Conservation (phyloP, 2,888 invertebrate species). For the Leptarthrus brevirostris region DNA sequence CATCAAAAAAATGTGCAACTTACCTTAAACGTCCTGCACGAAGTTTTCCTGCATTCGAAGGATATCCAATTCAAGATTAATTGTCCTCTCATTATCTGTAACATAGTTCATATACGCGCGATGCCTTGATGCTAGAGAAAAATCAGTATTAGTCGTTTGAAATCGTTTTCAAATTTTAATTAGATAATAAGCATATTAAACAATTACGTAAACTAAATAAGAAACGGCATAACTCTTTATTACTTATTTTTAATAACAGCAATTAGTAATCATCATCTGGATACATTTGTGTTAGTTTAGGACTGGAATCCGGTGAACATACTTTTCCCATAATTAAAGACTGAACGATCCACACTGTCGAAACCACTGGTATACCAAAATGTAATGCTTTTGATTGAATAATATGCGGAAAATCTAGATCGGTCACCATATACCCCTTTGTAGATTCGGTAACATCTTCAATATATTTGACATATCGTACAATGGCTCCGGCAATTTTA, state of each 20-base stretch:
- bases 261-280: conserved; percentile 30
- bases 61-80: too few relatives aligned
- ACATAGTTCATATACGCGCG: too few relatives aligned
- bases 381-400: conserved; percentile 69
- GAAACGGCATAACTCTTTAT: too few relatives aligned
- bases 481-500: conserved; percentile 70
- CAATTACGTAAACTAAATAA: too few relatives aligned
- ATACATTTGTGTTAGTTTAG: conserved; percentile 18
- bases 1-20: too few relatives aligned
- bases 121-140: too few relatives aligned
- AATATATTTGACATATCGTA: conserved; percentile 67
- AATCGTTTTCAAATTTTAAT: too few relatives aligned
- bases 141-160: too few relatives aligned
- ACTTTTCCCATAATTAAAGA: conserved; percentile 74
- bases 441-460: conserved; percentile 68
- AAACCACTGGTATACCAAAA: conserved; percentile 74
- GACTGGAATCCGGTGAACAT: conserved; percentile 65
- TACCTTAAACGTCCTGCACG: too few relatives aligned
- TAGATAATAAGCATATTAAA: too few relatives aligned
- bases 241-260: neutral
- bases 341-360: conserved; percentile 77
- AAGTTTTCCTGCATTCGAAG: too few relatives aligned
- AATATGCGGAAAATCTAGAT: conserved; percentile 72
- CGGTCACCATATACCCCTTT: conserved; percentile 72
- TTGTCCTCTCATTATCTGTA: too few relatives aligned